A percentile compares a stretch with the other conserved stretches of the same genome.
phyloP scores from a whole-genome alignment of 2,113 vertebrate genomes.

The Helogale parvula region DNA sequence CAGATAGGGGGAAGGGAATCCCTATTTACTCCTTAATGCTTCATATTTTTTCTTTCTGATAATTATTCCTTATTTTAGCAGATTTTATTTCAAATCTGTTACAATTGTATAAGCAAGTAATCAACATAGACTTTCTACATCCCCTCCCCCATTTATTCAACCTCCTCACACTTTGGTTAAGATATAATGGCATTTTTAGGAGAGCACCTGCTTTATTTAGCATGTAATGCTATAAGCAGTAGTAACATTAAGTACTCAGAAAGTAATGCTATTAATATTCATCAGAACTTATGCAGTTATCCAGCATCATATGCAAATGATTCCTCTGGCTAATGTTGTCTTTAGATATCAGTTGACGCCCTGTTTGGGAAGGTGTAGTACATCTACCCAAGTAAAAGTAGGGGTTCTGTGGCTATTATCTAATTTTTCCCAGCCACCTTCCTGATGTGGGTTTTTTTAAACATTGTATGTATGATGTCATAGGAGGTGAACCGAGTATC shows the following conservation, averaged over 20 bases:
- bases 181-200: not conserved
- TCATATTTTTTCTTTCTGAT: not conserved
- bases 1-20: not conserved
- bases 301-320: not conserved
- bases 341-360: not conserved
- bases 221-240: not conserved
- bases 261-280: not conserved
- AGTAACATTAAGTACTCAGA: not conserved
- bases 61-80: not conserved
- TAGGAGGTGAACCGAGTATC: not conserved
- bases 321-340: not conserved
- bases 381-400: not conserved
- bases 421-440: not conserved
- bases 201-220: not conserved
- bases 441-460: not conserved
- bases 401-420: not conserved
- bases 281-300: not conserved
- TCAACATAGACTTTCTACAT: not conserved
- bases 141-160: not conserved
- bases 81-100: not conserved
- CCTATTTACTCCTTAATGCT: not conserved
- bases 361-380: not conserved
- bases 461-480: too few relatives aligned
- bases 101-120: not conserved
- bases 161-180: not conserved